Evolutionary conservation across 2,113 vertebrate genomes (phyloP), one percentile per base, ranked within the genome.

Genomic region (Hippoglossus stenolepis): DNA sequence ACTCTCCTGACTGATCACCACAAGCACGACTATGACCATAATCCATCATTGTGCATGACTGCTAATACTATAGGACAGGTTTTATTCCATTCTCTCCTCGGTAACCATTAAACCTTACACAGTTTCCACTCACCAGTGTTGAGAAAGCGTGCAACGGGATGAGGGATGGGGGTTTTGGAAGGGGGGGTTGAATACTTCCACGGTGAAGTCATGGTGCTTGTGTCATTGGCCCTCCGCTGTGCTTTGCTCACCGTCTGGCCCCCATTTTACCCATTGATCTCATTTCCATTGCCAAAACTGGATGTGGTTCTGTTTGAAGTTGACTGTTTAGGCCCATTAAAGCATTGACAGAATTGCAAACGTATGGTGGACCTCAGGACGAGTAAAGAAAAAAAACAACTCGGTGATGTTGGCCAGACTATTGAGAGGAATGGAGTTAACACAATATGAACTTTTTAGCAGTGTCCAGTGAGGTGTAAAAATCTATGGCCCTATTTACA

Each of bases 251-350:
- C 88, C 82, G 91, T 90, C 89, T 89, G 91, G 90, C 87, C 87
- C 82, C 79, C 73, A 87, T 92, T 92, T 85, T 89, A 91, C 88
- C 87, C 89, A 91, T 89, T 92, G 89, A 91, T 93, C 87, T 91
- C 54, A 87, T 87, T 90, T 90, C 87, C 89, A 89, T 75, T 81
- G 82, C 88, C 84, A 77, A 70, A 80, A 83, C 53, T 90, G 85
- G 83, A 89, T 92, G 88, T 85, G 87, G 86, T 89, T 87, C 65
- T 70, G 73, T 91, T 89, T 92, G 83, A 89, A 90, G 87, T 87
- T 31, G 60, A 83, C 84, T 87, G 82, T 86, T 89, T 84, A 62
- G 75, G 77, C 75, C 90, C 83, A 70, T 92, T 92, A 86, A 80
- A 89, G 86, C 62, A 26, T 38, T 59, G 59, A 74, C 68, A 65